phyloP scores from a whole-genome alignment of 2,888 invertebrate species.

The Margaritifera margaritifera region DNA sequence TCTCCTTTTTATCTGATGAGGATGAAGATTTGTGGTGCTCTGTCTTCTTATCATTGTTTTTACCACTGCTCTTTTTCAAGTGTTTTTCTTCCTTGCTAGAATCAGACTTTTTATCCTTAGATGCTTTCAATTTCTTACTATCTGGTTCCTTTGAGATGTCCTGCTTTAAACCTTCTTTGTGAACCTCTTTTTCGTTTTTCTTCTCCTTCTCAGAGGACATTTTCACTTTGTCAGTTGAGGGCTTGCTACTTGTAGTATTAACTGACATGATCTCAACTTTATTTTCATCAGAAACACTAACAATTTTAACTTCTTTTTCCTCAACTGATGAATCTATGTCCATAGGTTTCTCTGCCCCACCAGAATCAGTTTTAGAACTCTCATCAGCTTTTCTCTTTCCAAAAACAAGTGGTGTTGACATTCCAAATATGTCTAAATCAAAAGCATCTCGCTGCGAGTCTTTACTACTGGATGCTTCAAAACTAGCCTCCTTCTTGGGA shows the following conservation, averaged over 20 bases:
- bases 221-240: neutral
- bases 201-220: constrained; percentile 12
- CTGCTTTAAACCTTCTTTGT: constrained; percentile 23
- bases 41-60: constrained; percentile 34
- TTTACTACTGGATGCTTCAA: constrained; percentile 11
- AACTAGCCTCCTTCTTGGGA: constrained; percentile 14
- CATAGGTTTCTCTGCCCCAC: constrained; percentile 11
- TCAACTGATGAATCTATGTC: constrained; percentile 10
- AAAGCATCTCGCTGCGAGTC: constrained; percentile 15
- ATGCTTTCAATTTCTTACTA: constrained; percentile 38
- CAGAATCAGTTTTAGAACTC: constrained; percentile 14
- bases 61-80: constrained; percentile 49
- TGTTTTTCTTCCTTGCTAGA: constrained; percentile 42
- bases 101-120: constrained; percentile 38
- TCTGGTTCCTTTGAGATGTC: constrained; percentile 35
- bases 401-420: constrained; percentile 5
- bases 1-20: constrained; percentile 20
- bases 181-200: constrained; percentile 22
- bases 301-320: constrained; percentile 6
- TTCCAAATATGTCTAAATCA: constrained; percentile 20
- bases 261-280: constrained; percentile 20
- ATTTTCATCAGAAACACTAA: constrained; percentile 35
- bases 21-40: constrained; percentile 14
- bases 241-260: neutral
- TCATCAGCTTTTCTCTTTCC: constrained; percentile 24